Percentiles rank a stretch among this genome's conserved stretches.
These are phyloP conservation scores for Luehdorfia chinensis DNA, from an alignment of 1,140 invertebrate species.

Conservation along the genomic window DNA sequence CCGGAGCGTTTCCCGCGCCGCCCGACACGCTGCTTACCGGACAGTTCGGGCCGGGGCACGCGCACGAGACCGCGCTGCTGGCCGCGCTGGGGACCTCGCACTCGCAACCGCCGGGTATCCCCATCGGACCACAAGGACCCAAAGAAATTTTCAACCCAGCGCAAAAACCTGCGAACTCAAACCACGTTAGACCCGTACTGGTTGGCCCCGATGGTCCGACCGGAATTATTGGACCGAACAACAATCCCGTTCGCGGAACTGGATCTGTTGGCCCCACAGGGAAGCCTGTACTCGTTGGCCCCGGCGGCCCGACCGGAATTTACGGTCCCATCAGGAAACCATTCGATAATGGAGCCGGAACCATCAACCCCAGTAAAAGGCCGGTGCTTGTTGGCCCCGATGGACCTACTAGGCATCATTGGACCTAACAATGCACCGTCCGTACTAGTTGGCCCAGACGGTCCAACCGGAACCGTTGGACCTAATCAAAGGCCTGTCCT, in stretches of 20 bases:
- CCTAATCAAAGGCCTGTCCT: conserved; percentile 25
- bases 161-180: neutral
- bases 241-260: conserved; percentile 25
- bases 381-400: conserved; percentile 75
- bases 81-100: conserved; percentile 1
- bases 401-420: conserved; percentile 68
- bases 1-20: conserved; percentile 39
- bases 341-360: too few species aligned
- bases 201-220: conserved; percentile 42
- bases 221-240: conserved; percentile 52
- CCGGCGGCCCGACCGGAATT: conserved; percentile 73
- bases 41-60: conserved; percentile 14
- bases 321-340: too few species aligned
- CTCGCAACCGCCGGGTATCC: neutral
- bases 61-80: conserved; percentile 13
- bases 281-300: conserved; percentile 70
- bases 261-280: neutral
- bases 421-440: conserved; percentile 19
- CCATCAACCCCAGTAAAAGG: neutral
- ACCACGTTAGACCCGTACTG: conserved; percentile 27
- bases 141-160: neutral
- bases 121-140: conserved; percentile 24
- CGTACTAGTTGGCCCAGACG: conserved; percentile 40
- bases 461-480: conserved; percentile 51
- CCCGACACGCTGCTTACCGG: conserved; percentile 23